Evolutionary conservation across 2,113 vertebrate genomes (phyloP), one percentile per base, ranked within the genome.

Genomic region (Pterocles gutturalis): DNA sequence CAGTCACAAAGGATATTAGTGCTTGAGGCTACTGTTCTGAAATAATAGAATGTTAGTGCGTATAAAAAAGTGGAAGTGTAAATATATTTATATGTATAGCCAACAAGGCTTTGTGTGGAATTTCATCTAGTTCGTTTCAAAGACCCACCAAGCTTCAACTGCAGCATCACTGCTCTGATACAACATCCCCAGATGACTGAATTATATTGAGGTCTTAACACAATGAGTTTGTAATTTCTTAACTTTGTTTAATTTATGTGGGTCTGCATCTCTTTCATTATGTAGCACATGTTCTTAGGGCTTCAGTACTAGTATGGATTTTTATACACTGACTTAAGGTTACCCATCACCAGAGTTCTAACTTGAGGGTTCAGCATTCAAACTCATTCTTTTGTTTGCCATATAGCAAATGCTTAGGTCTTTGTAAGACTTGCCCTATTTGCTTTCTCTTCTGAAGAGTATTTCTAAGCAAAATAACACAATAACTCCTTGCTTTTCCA

Each of bases 31-130:
- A 15, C 17, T 61, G 7, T 61, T 82, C 19, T 55, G 75, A 62
- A 64, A 76, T 48, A 70, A 77, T 75, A 9, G 34, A 36, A 17
- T 83, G 36, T 53, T 75, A 34, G 13, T 38, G 26, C 28, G 8
- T 25, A 6, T 66, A 25, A 64, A 13, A 29, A 65, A 66, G 5
- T 11, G 4, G 18, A 51, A 55, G 7, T n/a, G 10, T 70, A 69
- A 17, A 21, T 15, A 12, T 11, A 49, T 19, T 21, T 31, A 15
- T 2, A 36, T 0, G 0, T 41, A 22, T 13, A 58, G 46, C 21
- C n/a, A 75, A 0, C 18, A 61, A 70, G 36, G 36, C 10, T 75
- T 66, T 88, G 29, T 48, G n/a, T 83, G 41, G 5, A 11, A 8
- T 57, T 70, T 51, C 5, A 51, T 70, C 29, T 48, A 48, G 16